Conservation (phyloP, 2,113 vertebrate genomes). For the Salvelinus namaycush region DNA sequence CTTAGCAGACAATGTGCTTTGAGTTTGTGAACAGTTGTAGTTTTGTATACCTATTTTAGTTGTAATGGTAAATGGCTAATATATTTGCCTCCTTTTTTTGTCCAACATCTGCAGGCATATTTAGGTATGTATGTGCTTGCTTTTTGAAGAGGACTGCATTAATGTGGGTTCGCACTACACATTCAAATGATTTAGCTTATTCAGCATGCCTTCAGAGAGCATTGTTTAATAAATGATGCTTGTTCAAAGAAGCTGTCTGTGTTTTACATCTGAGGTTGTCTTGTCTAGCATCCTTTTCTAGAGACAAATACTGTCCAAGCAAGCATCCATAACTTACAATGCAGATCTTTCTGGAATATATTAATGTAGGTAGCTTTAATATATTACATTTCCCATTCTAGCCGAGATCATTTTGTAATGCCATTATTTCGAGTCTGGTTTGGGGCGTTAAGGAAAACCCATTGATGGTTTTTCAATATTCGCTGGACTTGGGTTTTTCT, state of each 20-base stretch:
- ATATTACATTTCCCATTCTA: not conserved
- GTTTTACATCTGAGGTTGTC: not conserved
- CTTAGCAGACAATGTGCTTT: not conserved
- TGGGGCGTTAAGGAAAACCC: not conserved
- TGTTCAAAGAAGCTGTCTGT: conserved; percentile 1
- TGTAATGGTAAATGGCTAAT: not conserved
- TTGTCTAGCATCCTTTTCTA: not conserved
- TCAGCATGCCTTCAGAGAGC: conserved; percentile 4
- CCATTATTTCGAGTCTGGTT: not conserved
- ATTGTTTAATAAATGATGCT: not conserved
- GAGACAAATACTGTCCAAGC: not conserved
- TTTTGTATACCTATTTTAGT: not conserved
- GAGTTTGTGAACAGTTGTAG: not conserved
- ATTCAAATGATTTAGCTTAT: not conserved
- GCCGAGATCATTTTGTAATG: not conserved
- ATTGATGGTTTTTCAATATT: not conserved
- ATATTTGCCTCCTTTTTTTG: not conserved
- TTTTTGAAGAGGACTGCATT: not conserved
- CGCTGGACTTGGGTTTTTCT: not conserved
- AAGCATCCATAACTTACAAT: not conserved
- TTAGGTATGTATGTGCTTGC: not conserved
- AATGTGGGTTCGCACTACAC: not conserved
- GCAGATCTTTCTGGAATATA: not conserved
- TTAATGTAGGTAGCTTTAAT: not conserved
- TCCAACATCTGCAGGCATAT: conserved; percentile 5